Percentiles rank a stretch among this genome's conserved stretches.
phyloP scores from a whole-genome alignment of 2,797 vertebrate genomes.

The Hoplostethus atlanticus region DNA sequence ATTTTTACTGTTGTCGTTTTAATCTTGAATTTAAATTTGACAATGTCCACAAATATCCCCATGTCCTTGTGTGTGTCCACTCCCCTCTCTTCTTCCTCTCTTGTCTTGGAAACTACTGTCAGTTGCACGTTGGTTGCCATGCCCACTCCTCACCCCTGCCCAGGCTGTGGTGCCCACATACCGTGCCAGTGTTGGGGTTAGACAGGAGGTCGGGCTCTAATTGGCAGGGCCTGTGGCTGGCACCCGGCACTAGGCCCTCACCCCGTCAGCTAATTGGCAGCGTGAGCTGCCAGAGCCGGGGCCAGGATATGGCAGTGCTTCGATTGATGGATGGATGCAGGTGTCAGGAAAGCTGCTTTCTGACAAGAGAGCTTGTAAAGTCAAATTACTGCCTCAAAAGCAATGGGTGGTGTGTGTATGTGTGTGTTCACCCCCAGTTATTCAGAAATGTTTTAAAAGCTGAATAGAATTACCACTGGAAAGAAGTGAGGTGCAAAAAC shows the following conservation, averaged over 20 bases:
- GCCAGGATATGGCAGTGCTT: conserved; percentile 43
- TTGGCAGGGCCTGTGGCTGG: conserved; percentile 81
- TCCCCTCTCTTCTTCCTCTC: not conserved
- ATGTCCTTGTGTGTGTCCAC: not conserved
- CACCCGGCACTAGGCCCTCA: conserved; percentile 69
- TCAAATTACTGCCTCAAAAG: conserved; percentile 72
- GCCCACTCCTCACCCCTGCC: conserved; percentile 39
- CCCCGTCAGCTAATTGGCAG: conserved; percentile 85
- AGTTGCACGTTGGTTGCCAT: conserved; percentile 47
- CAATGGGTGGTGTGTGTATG: conserved; percentile 45
- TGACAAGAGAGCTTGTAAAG: conserved; percentile 76
- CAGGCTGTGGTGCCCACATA: conserved; percentile 67
- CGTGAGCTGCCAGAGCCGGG: conserved; percentile 53
- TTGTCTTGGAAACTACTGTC: conserved; percentile 42
- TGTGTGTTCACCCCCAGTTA: conserved; percentile 46
- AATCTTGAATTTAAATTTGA: not conserved
- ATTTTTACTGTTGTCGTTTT: not conserved
- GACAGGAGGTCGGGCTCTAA: conserved; percentile 76
- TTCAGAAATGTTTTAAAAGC: conserved; percentile 34
- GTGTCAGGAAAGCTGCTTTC: conserved; percentile 77
- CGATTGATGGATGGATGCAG: conserved; percentile 82
- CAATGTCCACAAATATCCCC: not conserved
- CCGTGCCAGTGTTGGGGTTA: conserved; percentile 67
- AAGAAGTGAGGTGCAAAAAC: not conserved
- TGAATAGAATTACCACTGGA: not conserved